These are phyloP conservation scores for Glossophaga mutica DNA, from an alignment of 2,797 vertebrate genomes.

Conservation along the genomic window DNA sequence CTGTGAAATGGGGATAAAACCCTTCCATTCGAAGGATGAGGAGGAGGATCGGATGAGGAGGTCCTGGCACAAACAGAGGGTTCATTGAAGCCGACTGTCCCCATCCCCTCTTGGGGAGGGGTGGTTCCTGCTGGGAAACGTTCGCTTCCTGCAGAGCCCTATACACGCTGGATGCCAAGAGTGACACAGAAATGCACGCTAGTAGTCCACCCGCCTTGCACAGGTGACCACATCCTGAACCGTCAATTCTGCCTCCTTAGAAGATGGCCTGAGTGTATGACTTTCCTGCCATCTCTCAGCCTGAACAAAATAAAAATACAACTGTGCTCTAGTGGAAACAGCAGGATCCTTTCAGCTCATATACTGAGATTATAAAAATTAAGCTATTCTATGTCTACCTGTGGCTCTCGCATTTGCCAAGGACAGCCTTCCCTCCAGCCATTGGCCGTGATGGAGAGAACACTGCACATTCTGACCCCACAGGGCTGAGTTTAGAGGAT, in stretches of 20 bases:
- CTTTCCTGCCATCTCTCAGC: not conserved
- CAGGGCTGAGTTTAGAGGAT: not conserved
- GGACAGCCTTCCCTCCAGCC: not conserved
- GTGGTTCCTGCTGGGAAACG: not conserved
- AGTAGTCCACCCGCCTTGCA: not conserved
- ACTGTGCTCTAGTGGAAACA: accelerated
- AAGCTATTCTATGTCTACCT: not conserved
- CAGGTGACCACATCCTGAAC: not conserved
- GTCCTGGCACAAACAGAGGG: not conserved
- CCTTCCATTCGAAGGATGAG: not conserved
- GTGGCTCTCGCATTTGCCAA: no score
- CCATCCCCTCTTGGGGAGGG: not conserved
- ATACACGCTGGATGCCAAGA: not conserved
- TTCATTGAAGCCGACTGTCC: accelerated
- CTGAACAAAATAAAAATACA: not conserved
- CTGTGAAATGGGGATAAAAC: not conserved
- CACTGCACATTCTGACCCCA: not conserved
- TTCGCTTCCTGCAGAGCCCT: not conserved
- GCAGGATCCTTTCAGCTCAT: not conserved
- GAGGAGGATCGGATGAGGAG: not conserved
- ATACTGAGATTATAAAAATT: not conserved
- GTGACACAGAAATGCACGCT: accelerated
- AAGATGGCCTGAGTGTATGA: not conserved
- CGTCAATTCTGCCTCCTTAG: not conserved
- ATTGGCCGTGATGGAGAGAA: not conserved